Evolutionary conservation across 2,888 invertebrate species (phyloP).

Genomic region (Mythimna lalbum): DNA sequence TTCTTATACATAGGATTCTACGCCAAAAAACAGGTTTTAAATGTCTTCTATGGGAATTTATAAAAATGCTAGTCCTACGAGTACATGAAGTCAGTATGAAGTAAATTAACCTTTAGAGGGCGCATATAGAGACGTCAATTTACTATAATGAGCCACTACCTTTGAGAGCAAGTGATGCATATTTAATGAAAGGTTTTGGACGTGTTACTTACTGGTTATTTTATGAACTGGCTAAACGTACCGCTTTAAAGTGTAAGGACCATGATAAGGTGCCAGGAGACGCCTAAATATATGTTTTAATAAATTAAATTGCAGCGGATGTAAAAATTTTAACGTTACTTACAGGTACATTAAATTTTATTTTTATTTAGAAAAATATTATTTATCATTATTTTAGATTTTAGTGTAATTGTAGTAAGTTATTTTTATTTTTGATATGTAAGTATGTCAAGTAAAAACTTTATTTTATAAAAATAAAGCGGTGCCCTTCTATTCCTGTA

Average conservation of each 20-base stretch:
- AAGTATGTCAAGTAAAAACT: too few relatives aligned
- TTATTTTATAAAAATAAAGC: too few relatives aligned
- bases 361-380: too few relatives aligned
- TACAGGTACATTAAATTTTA: too few relatives aligned
- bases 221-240: slow-evolving; percentile 54
- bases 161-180: slow-evolving; percentile 38
- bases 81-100: neutral
- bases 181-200: slow-evolving; percentile 47
- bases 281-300: neutral
- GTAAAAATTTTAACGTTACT: too few relatives aligned
- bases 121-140: slow-evolving; percentile 24
- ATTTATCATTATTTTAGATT: too few relatives aligned
- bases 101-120: neutral
- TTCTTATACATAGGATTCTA: too few relatives aligned
- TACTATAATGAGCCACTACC: slow-evolving; percentile 21
- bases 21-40: neutral
- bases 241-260: slow-evolving; percentile 39
- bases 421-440: too few relatives aligned
- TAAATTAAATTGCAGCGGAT: too few relatives aligned
- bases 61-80: neutral
- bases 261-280: slow-evolving; percentile 11
- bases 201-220: slow-evolving; percentile 53
- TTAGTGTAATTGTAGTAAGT: too few relatives aligned
- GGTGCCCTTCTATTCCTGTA: too few relatives aligned
- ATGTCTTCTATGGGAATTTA: too few relatives aligned